Evolutionary conservation across 2,888 invertebrate genomes (phyloP).

Genomic region (Gisinianus flammeolus): DNA sequence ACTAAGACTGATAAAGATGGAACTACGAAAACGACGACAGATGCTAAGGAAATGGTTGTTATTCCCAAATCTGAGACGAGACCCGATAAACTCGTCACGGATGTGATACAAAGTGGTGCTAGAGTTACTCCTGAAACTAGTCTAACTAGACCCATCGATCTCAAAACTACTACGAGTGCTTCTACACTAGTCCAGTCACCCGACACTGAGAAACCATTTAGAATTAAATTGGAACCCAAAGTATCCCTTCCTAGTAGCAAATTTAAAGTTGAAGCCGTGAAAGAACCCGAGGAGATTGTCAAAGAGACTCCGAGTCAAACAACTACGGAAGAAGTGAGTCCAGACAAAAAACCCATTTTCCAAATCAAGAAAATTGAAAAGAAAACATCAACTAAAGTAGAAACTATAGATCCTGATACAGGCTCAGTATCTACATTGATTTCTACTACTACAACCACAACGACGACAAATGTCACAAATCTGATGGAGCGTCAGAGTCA

Average conservation of each 20-base stretch:
- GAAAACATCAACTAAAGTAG: no score
- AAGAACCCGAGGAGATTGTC: conserved; percentile 58
- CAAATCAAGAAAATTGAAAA: conserved; percentile 32
- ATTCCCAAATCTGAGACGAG: not conserved
- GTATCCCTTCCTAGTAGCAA: not conserved
- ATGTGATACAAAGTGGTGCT: conserved; percentile 22
- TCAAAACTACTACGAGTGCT: not conserved
- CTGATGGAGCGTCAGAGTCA: not conserved
- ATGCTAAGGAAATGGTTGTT: not conserved
- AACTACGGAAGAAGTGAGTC: conserved; percentile 11
- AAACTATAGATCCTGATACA: no score
- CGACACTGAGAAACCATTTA: conserved; percentile 45
- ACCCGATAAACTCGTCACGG: not conserved
- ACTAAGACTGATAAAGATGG: conserved; percentile 23
- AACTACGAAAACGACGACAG: not conserved
- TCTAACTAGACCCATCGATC: not conserved
- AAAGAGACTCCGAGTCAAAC: conserved; percentile 32
- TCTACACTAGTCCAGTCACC: conserved; percentile 30
- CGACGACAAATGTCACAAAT: not conserved
- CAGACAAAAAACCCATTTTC: conserved; percentile 34
- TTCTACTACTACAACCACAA: conserved; percentile 1
- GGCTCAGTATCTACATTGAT: not conserved
- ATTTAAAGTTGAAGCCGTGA: conserved; percentile 72
- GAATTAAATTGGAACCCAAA: conserved; percentile 38
- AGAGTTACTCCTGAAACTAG: not conserved